A percentile compares a stretch with the other conserved stretches of the same genome.
phyloP scores from a whole-genome alignment of 2,113 vertebrate genomes.

The Odobenus rosmarus region DNA sequence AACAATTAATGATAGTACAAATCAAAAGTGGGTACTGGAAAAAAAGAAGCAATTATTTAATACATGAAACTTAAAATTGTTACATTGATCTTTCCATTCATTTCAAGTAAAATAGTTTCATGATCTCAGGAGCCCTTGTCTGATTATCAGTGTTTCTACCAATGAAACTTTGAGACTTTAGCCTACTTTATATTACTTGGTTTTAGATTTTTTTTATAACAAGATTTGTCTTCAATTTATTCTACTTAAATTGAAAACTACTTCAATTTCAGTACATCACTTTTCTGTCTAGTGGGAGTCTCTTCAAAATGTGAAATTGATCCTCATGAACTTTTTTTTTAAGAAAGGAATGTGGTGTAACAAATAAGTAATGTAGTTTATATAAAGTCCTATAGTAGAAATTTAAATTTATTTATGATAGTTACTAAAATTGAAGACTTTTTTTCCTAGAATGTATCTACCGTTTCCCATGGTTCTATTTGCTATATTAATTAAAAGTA shows the following conservation, averaged over 20 bases:
- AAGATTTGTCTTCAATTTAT: conserved; percentile 77
- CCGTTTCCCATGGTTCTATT: conserved; percentile 3
- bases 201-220: conserved; percentile 62
- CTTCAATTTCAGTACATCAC: conserved; percentile 79
- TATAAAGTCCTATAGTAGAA: conserved; percentile 61
- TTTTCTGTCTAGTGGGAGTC: conserved; percentile 70
- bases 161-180: conserved; percentile 71
- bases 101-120: conserved; percentile 73
- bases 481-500: conserved; percentile 1
- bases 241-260: conserved; percentile 79
- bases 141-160: conserved; percentile 63
- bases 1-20: conserved; percentile 65
- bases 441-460: conserved; percentile 48
- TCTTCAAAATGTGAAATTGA: conserved; percentile 77
- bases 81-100: conserved; percentile 70
- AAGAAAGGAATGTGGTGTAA: conserved; percentile 64
- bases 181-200: conserved; percentile 65
- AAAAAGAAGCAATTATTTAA: conserved; percentile 74
- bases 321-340: conserved; percentile 68
- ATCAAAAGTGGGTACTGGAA: conserved; percentile 61
- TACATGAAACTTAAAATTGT: conserved; percentile 70
- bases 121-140: conserved; percentile 60
- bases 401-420: conserved; percentile 67
- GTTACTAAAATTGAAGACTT: conserved; percentile 42
- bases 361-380: conserved; percentile 71